phyloP scores from a whole-genome alignment of 2,113 vertebrate genomes.

The Poecilia latipinna region DNA sequence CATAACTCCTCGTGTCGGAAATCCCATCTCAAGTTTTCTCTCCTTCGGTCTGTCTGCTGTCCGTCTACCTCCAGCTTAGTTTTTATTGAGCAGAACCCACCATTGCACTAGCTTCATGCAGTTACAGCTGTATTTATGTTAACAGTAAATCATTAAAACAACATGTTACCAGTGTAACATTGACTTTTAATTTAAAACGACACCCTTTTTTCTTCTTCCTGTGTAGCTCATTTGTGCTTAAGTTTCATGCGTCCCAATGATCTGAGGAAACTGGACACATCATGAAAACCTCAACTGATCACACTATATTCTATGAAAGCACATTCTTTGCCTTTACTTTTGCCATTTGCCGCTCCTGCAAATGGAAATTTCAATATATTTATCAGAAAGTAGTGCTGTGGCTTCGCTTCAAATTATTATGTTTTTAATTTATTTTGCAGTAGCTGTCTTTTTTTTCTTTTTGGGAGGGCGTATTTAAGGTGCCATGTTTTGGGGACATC shows the following conservation, averaged over 20 bases:
- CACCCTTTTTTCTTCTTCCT: not conserved
- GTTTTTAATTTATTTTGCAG: slow-evolving; percentile 39
- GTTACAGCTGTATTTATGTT: slow-evolving; percentile 43
- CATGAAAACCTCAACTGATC: slow-evolving; percentile 16
- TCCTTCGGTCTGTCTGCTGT: slow-evolving; percentile 1
- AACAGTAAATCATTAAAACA: slow-evolving; percentile 51
- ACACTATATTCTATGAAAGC: slow-evolving; percentile 1
- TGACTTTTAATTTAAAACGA: slow-evolving; percentile 41
- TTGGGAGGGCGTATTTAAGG: slow-evolving; percentile 22
- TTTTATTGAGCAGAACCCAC: slow-evolving; percentile 22
- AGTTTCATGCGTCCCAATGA: slow-evolving; percentile 12
- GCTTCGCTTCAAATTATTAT: slow-evolving; percentile 19
- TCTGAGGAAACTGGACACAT: slow-evolving; percentile 6
- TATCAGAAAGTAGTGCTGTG: slow-evolving; percentile 10
- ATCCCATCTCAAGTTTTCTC: slow-evolving; percentile 13
- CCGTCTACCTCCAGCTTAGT: slow-evolving; percentile 54
- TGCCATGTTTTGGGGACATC: slow-evolving; percentile 42
- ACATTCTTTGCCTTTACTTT: slow-evolving; percentile 25
- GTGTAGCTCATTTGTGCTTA: not conserved
- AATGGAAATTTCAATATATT: slow-evolving; percentile 38
- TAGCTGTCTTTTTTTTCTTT: slow-evolving; percentile 18
- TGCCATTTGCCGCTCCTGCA: slow-evolving; percentile 25
- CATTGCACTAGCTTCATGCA: slow-evolving; percentile 12
- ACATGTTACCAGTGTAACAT: slow-evolving; percentile 18
- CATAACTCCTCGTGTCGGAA: slow-evolving; percentile 22